Percentiles rank a stretch among this genome's conserved stretches.
phyloP scores from a whole-genome alignment of 2,113 vertebrate species.

The Engraulis encrasicolus region DNA sequence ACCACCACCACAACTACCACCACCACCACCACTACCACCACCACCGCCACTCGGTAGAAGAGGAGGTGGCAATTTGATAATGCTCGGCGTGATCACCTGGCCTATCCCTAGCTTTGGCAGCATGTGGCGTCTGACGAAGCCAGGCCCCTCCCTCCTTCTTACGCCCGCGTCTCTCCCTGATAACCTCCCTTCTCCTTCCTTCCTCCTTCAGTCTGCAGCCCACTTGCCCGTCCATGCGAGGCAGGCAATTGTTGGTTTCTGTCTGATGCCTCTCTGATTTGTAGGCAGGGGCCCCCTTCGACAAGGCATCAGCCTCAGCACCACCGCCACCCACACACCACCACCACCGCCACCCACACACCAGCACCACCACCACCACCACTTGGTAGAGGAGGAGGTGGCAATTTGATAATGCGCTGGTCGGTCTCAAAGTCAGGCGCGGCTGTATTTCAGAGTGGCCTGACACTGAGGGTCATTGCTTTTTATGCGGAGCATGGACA shows the following conservation, averaged over 20 bases:
- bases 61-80: too few relatives aligned
- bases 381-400: conserved; percentile 2
- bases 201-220: not conserved
- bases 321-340: too few relatives aligned
- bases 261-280: conserved; percentile 32
- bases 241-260: not conserved
- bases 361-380: too few relatives aligned
- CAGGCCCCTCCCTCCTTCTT: too few relatives aligned
- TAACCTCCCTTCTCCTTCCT: too few relatives aligned
- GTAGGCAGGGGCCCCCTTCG: conserved; percentile 18
- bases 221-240: not conserved
- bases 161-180: too few relatives aligned
- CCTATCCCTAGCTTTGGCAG: conserved; percentile 33
- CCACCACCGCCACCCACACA: too few relatives aligned
- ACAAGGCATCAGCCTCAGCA: conserved; percentile 41
- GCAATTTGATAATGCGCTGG: conserved; percentile 48
- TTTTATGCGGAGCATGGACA: not conserved
- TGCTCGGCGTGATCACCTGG: conserved; percentile 22
- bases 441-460: conserved; percentile 31
- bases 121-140: too few relatives aligned
- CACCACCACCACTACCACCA: too few relatives aligned
- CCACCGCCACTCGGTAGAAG: too few relatives aligned
- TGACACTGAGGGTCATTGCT: not conserved
- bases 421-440: conserved; percentile 34
- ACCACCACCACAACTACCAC: too few relatives aligned